phyloP scores from a whole-genome alignment of 2,888 invertebrate species.

The Allacma fusca region DNA sequence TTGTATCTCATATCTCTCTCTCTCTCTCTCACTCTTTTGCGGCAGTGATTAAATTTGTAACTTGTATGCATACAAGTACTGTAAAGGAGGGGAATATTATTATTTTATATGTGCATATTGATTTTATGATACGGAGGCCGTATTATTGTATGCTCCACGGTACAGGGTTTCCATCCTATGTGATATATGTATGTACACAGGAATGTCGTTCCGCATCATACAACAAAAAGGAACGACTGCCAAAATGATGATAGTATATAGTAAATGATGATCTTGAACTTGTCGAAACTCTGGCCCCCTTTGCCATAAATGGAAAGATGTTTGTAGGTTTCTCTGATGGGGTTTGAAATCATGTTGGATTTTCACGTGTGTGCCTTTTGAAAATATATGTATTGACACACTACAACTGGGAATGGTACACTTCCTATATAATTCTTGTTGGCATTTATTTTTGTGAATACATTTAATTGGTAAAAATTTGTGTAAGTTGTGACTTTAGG shows the following conservation, averaged over 20 bases:
- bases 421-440: conserved; percentile 1
- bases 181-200: neutral
- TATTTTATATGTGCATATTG: too few species aligned
- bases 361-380: neutral
- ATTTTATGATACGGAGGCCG: too few species aligned
- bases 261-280: conserved; percentile 60
- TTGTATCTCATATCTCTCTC: too few species aligned
- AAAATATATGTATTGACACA: too few species aligned
- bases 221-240: conserved; percentile 9
- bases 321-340: conserved; percentile 27
- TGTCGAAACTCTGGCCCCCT: conserved; percentile 45
- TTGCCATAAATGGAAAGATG: conserved; percentile 33
- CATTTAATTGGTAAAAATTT: neutral
- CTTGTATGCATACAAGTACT: too few species aligned
- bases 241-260: conserved; percentile 36
- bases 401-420: neutral
- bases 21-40: too few species aligned
- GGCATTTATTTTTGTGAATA: conserved; percentile 15
- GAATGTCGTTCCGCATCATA: neutral
- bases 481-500: neutral
- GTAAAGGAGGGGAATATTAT: too few species aligned
- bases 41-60: too few species aligned
- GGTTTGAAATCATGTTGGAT: neutral
- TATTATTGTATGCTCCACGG: too few species aligned
- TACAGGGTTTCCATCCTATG: too few species aligned